Conservation (phyloP, 2,113 vertebrate species). For the Labeo catla region DNA sequence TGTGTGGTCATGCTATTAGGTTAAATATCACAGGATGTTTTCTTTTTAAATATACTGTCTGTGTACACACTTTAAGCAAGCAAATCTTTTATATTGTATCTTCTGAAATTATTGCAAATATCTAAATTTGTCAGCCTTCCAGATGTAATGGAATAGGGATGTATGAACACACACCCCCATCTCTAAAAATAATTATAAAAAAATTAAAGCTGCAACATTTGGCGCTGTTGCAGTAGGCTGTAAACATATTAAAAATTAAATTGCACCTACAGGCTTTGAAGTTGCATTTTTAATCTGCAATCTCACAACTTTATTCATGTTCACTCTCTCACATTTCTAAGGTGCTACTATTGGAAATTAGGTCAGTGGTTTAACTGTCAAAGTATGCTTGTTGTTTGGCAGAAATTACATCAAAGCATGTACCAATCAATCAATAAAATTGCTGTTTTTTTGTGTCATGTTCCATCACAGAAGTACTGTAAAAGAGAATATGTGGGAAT, state of each 20-base stretch:
- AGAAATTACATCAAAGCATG: neutral
- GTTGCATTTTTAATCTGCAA: constrained; percentile 66
- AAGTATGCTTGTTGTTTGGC: neutral
- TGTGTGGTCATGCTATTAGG: constrained; percentile 1
- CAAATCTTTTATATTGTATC: constrained; percentile 17
- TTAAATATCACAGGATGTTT: constrained; percentile 5
- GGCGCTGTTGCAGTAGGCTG: constrained; percentile 67
- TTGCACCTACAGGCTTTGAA: constrained; percentile 73
- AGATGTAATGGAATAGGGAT: constrained; percentile 47
- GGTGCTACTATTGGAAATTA: constrained; percentile 19
- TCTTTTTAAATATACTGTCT: neutral
- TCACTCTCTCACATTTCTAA: constrained; percentile 42
- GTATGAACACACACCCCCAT: constrained; percentile 51
- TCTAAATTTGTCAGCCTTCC: constrained; percentile 43
- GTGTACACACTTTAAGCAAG: constrained; percentile 22
- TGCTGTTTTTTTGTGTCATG: neutral
- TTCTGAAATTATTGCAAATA: constrained; percentile 39
- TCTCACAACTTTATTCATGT: constrained; percentile 54
- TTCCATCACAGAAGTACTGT: neutral
- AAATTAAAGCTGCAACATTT: constrained; percentile 68
- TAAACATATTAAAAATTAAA: constrained; percentile 78
- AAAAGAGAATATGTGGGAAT: neutral
- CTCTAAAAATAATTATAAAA: constrained; percentile 65
- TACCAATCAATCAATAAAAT: neutral
- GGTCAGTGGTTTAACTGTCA: constrained; percentile 32